These are phyloP conservation scores for Phalacrocorax brasilianus DNA, from an alignment of 2,113 vertebrate species.

Conservation along the genomic window DNA sequence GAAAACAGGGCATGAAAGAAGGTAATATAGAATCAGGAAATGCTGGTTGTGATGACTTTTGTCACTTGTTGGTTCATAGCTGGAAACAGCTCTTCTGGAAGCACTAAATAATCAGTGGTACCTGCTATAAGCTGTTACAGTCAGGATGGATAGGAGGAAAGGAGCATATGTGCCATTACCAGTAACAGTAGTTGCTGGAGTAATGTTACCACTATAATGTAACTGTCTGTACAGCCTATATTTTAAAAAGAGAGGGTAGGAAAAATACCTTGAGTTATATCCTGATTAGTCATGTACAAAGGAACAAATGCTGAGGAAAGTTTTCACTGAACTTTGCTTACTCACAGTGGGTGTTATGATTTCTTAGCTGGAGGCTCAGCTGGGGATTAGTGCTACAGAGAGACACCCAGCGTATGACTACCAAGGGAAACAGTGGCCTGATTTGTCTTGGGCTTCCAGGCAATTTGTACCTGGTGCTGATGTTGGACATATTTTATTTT, in stretches of 20 bases:
- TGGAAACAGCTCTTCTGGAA: not conserved
- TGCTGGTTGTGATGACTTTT: not conserved
- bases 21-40: not conserved
- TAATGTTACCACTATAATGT: not conserved
- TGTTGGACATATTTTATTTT: not conserved
- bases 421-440: not conserved
- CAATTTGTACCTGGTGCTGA: not conserved
- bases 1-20: not conserved
- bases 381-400: not conserved
- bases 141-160: not conserved
- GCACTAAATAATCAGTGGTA: not conserved
- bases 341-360: not conserved
- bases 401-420: not conserved
- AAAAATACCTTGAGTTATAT: not conserved
- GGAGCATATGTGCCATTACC: not conserved
- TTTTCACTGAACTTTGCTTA: not conserved
- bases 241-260: not conserved
- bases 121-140: not conserved
- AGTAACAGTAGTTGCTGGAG: not conserved
- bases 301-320: not conserved
- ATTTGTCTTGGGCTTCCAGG: not conserved
- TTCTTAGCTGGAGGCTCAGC: not conserved
- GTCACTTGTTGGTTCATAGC: not conserved
- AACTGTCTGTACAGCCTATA: not conserved
- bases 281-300: constrained; percentile 1